Conservation (phyloP, 2,113 vertebrate species). For the Anser brachyrhynchus region DNA sequence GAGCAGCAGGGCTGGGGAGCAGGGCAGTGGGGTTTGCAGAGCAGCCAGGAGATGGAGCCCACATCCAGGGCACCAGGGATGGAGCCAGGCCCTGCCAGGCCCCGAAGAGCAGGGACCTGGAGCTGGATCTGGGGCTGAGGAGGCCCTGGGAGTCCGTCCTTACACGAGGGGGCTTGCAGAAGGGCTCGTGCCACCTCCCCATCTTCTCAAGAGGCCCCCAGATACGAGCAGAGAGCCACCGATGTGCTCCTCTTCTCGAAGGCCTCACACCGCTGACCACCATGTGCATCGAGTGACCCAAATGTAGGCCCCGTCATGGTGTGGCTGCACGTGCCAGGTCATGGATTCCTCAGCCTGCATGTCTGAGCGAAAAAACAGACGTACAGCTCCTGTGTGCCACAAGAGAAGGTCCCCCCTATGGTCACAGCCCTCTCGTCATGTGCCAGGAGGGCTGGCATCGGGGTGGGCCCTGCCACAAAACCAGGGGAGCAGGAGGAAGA, state of each 20-base stretch:
- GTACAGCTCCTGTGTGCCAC: background rate
- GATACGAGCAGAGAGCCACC: background rate
- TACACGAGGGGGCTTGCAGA: background rate
- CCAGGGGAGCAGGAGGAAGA: background rate
- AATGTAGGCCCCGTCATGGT: fast-evolving
- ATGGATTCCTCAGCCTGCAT: background rate
- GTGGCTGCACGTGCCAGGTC: fast-evolving
- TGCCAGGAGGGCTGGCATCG: background rate
- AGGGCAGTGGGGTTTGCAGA: background rate
- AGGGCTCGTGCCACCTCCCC: background rate
- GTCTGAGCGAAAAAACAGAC: background rate
- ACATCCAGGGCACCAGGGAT: background rate
- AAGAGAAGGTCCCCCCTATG: fast-evolving
- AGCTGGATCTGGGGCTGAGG: background rate
- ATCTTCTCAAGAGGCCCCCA: background rate
- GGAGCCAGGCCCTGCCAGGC: background rate
- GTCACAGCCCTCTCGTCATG: background rate
- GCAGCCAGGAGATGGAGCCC: conserved; percentile 59
- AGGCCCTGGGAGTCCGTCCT: background rate
- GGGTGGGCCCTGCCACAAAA: background rate
- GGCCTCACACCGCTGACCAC: background rate
- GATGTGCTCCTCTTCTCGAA: background rate
- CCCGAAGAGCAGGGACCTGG: background rate
- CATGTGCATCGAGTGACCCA: background rate
- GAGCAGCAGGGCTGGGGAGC: background rate